Base-by-base conservation (phyloP, 2,113 vertebrate genomes). In the Calyptommatus sinebrachiatus region DNA sequence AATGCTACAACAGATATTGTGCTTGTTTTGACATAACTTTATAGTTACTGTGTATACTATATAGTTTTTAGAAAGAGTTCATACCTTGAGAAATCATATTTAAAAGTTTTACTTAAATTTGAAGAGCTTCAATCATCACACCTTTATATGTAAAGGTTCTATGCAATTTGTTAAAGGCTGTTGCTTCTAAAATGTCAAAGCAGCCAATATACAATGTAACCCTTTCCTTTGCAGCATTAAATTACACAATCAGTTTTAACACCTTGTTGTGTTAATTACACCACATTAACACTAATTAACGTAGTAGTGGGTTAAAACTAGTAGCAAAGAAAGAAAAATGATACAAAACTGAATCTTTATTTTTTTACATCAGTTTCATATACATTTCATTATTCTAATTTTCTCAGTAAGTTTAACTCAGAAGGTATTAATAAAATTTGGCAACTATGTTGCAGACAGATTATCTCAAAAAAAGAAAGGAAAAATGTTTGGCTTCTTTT, bases 221-320 rank as follows among this genome's bases (percentile, higher is more conserved):
- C 20, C 22, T 67, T 80, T 29, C 48, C 9, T 62, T 10, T 71
- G 69, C 22, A 61, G 57, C 11, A 71, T 8, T 48, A 5, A 62
- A 29, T 41, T 67, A 18, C 53, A 63, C 11, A 72, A 76, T 53
- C 22, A 45, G 35, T 50, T 83, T 74, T 6, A 60, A 35, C 24
- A 2, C 60, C 18, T 73, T 35, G 35, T 41, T 2, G 35, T 41
- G 35, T 41, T 41, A 41, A 41, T 41, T 41, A 41, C 35, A 41
- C 35, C 5, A 41, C 35, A 41, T 5, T 41, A 41, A 41, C 35
- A 41, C 35, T 41, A 41, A 5, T 41, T 41, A 41, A 41, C 61
- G 24, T 76, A 21, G 41, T 35, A 79, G 0, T 67, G 24, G 87
- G 79, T 88, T 89, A 85, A 83, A 75, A 89, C 0, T 61, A 78